These are phyloP conservation scores for Coregonus sp. DNA, from an alignment of 2,797 vertebrate species.

Conservation along the genomic window DNA sequence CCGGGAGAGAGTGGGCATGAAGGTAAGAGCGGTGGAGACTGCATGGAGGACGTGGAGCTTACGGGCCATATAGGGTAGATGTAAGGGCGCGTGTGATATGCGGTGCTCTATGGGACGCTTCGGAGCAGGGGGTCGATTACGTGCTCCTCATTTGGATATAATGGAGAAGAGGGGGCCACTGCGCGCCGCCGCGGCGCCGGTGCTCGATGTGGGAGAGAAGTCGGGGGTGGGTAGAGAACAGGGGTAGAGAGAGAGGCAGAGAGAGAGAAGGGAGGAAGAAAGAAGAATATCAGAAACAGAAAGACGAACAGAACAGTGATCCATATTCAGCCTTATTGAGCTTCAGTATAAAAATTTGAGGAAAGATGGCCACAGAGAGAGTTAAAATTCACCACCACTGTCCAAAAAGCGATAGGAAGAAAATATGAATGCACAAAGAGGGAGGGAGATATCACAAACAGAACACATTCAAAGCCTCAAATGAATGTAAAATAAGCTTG, in stretches of 20 bases:
- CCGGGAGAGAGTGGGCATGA: too few relatives aligned
- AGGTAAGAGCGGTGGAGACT: too few relatives aligned
- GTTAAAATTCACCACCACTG: not conserved
- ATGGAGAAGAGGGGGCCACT: too few relatives aligned
- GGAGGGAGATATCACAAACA: slow-evolving; percentile 24
- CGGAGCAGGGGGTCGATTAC: too few relatives aligned
- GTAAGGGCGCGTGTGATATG: too few relatives aligned
- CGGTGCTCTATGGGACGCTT: too few relatives aligned
- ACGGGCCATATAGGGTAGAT: too few relatives aligned
- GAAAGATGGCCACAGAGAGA: not conserved
- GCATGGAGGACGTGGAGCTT: too few relatives aligned
- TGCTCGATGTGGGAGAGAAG: slow-evolving; percentile 15
- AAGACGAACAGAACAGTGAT: slow-evolving; percentile 5
- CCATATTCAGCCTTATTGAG: not conserved
- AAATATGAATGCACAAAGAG: not conserved
- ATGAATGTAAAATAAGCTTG: slow-evolving; percentile 44
- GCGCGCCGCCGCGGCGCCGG: too few relatives aligned
- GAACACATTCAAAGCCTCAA: slow-evolving; percentile 36
- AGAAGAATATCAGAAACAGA: slow-evolving; percentile 1
- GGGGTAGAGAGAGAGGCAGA: slow-evolving; percentile 29
- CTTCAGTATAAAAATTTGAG: not conserved
- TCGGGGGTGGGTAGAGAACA: slow-evolving; percentile 19
- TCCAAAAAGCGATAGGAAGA: slow-evolving; percentile 4
- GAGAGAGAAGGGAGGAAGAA: slow-evolving; percentile 12
- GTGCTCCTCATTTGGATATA: too few relatives aligned